Percentiles rank a stretch among this genome's conserved stretches.
Conservation (phyloP, 2,113 vertebrate genomes). For the Lipophrys pholis region DNA sequence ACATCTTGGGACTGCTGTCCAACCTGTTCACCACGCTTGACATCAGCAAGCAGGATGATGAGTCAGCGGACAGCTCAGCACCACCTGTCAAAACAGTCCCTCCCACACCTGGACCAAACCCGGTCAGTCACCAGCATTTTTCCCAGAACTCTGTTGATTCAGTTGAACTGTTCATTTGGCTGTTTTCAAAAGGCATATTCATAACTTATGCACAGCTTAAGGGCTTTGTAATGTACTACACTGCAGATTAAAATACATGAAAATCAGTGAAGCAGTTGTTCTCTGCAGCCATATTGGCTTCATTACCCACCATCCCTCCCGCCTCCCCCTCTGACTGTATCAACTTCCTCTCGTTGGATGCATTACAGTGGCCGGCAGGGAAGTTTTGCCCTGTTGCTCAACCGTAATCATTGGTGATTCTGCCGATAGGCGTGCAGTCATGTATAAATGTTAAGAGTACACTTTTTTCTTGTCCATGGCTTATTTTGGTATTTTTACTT, state of each 20-base stretch:
- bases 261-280: slow-evolving; percentile 4
- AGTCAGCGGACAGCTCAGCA: slow-evolving; percentile 87
- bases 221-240: background rate
- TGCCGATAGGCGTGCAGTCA: background rate
- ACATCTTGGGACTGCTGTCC: slow-evolving; percentile 97
- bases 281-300: slow-evolving; percentile 1
- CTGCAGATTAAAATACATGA: background rate
- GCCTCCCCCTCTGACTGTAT: background rate
- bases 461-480: too few species aligned
- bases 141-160: background rate
- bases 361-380: slow-evolving; percentile 14
- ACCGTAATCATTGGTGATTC: slow-evolving; percentile 10
- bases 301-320: background rate
- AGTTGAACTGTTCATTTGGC: background rate
- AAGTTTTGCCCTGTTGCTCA: slow-evolving; percentile 5
- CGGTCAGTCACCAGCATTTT: slow-evolving; percentile 83
- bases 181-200: background rate
- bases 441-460: slow-evolving; percentile 3
- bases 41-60: slow-evolving; percentile 96
- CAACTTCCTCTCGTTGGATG: background rate
- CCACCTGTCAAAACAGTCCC: slow-evolving; percentile 90
- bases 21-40: slow-evolving; percentile 98
- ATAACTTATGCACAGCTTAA: background rate
- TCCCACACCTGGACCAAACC: slow-evolving; percentile 94
- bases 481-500: background rate